A percentile compares a stretch with the other conserved stretches of the same genome.
Conservation (phyloP, 2,797 vertebrate species). For the Avahi laniger region DNA sequence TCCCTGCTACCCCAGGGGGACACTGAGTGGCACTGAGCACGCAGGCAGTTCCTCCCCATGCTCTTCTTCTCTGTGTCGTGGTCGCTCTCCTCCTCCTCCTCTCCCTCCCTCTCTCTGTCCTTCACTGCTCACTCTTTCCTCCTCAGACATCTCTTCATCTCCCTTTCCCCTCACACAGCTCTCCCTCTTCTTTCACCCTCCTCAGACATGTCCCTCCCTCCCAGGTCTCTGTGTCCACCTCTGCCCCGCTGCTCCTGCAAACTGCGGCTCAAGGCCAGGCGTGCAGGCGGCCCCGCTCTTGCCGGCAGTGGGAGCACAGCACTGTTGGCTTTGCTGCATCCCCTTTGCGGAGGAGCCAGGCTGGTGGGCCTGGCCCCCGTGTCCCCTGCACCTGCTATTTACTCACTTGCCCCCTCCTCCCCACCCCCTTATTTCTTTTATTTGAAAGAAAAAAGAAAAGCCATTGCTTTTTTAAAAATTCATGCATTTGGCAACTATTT, state of each 20-base stretch:
- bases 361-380: neutral
- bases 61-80: neutral
- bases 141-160: neutral
- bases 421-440: neutral
- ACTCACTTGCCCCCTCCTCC: neutral
- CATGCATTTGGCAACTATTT: neutral
- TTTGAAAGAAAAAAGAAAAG: slow-evolving; percentile 41
- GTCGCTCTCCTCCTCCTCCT: neutral
- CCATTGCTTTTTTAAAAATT: neutral
- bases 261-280: neutral
- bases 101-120: no score
- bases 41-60: neutral
- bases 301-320: neutral
- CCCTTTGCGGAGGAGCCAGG: neutral
- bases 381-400: neutral
- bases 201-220: neutral
- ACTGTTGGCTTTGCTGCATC: neutral
- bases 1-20: neutral
- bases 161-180: neutral
- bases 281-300: neutral
- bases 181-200: neutral
- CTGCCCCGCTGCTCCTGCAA: neutral
- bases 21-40: neutral
- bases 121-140: neutral
- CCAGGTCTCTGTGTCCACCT: neutral